A percentile compares a stretch with the other conserved stretches of the same genome.
phyloP scores from a whole-genome alignment of 2,113 vertebrate genomes.

The Lethenteron camtschaticum region DNA sequence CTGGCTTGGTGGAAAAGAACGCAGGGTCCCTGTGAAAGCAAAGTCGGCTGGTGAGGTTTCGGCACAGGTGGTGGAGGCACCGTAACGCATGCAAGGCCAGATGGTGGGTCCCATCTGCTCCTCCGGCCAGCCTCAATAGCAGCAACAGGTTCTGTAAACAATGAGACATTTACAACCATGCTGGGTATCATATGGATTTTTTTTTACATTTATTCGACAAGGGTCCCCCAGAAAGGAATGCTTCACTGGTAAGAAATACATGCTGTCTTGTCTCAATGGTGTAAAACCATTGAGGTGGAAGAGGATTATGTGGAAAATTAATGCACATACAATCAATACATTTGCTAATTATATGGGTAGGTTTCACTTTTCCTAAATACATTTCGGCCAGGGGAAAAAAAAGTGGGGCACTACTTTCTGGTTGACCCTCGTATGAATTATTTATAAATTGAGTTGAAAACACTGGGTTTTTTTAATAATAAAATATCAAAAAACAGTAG shows the following conservation, averaged over 20 bases:
- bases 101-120: slow-evolving; percentile 31
- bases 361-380: background rate
- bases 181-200: background rate
- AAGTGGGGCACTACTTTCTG: too few species aligned
- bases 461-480: too few species aligned
- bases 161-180: background rate
- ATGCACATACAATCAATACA: slow-evolving; percentile 3
- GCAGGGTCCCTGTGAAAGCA: slow-evolving; percentile 68
- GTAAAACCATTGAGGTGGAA: too few species aligned
- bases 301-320: too few species aligned
- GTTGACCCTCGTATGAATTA: background rate
- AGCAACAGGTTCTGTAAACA: slow-evolving; percentile 46
- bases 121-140: slow-evolving; percentile 38
- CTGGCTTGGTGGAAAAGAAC: slow-evolving; percentile 55
- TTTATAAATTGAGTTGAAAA: background rate
- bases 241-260: background rate
- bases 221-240: too few species aligned
- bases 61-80: slow-evolving; percentile 57
- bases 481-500: too few species aligned
- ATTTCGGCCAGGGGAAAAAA: too few species aligned
- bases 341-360: slow-evolving; percentile 1
- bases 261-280: slow-evolving; percentile 13
- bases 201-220: too few species aligned
- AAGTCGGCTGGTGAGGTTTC: slow-evolving; percentile 42
- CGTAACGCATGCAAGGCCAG: slow-evolving; percentile 42